Conservation (phyloP, 2,888 invertebrate species). For the Harpagoxenus sublaevis region DNA sequence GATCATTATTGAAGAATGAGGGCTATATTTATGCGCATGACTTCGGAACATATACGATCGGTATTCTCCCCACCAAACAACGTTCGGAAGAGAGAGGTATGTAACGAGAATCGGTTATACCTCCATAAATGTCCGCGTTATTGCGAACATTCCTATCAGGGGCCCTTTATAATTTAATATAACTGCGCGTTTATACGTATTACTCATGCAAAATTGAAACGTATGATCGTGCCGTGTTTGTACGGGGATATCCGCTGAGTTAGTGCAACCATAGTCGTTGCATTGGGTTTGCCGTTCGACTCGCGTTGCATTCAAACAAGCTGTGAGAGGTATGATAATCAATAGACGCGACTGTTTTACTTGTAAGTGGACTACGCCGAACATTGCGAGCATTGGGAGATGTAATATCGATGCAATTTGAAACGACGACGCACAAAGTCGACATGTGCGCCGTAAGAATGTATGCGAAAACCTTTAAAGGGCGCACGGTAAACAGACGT, state of each 20-base stretch:
- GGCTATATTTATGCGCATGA: conserved; percentile 25
- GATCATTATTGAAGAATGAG: conserved; percentile 35
- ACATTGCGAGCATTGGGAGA: conserved; percentile 23
- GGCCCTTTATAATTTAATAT: conserved; percentile 56
- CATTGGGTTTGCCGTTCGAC: conserved; percentile 40
- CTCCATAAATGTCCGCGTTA: conserved; percentile 50
- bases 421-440: conserved; percentile 48
- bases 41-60: conserved; percentile 13
- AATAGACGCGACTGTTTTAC: conserved; percentile 54
- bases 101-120: conserved; percentile 48
- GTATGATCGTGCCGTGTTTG: conserved; percentile 37
- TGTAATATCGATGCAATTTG: conserved; percentile 55
- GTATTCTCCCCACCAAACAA: conserved; percentile 8
- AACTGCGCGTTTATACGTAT: conserved; percentile 52
- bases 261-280: conserved; percentile 47
- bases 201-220: conserved; percentile 32
- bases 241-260: conserved; percentile 54
- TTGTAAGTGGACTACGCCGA: conserved; percentile 52
- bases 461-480: conserved; percentile 54
- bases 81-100: background rate
- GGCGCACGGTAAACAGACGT: conserved; percentile 55
- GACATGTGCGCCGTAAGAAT: conserved; percentile 36
- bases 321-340: conserved; percentile 52
- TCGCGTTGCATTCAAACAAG: conserved; percentile 53
- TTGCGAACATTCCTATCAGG: conserved; percentile 50